Percentiles rank a stretch among this genome's conserved stretches.
Evolutionary conservation across 1,140 invertebrate genomes (phyloP).

Genomic region (Heliconius hermathena): DNA sequence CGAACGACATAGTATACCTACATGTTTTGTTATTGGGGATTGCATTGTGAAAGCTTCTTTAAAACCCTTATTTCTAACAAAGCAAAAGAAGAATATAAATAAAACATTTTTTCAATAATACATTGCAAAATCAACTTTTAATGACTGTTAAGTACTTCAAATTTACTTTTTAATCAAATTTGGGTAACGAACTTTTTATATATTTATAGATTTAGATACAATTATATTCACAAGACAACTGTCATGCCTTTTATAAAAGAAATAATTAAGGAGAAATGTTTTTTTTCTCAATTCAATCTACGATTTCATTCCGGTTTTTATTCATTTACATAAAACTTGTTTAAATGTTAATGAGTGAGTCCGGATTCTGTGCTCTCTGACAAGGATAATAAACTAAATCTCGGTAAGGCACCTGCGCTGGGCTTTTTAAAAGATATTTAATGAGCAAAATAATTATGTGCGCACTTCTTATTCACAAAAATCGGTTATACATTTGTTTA

Average conservation of each 20-base stretch:
- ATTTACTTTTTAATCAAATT: neutral
- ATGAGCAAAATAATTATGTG: slow-evolving; percentile 13
- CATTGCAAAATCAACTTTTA: neutral
- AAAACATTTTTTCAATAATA: neutral
- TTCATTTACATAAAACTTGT: slow-evolving; percentile 75
- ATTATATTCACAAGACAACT: neutral
- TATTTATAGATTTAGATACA: slow-evolving; percentile 1
- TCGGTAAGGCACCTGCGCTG: slow-evolving; percentile 33
- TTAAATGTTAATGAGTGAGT: slow-evolving; percentile 74
- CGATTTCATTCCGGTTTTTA: slow-evolving; percentile 37
- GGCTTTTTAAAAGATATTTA: slow-evolving; percentile 48
- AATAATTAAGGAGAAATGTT: slow-evolving; percentile 1
- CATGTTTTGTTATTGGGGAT: neutral
- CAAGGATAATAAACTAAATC: slow-evolving; percentile 46
- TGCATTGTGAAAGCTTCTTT: neutral
- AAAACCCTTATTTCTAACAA: neutral
- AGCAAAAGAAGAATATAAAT: neutral
- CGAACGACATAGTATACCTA: neutral
- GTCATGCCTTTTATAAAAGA: neutral
- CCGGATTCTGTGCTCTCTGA: slow-evolving; percentile 62
- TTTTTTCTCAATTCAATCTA: slow-evolving; percentile 30
- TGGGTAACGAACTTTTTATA: neutral
- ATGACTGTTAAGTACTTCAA: neutral
- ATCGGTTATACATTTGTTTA: slow-evolving; percentile 4
- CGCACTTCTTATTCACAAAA: slow-evolving; percentile 5